These are phyloP conservation scores for Dryobates pubescens DNA, from an alignment of 2,797 vertebrate genomes.

Conservation along the genomic window DNA sequence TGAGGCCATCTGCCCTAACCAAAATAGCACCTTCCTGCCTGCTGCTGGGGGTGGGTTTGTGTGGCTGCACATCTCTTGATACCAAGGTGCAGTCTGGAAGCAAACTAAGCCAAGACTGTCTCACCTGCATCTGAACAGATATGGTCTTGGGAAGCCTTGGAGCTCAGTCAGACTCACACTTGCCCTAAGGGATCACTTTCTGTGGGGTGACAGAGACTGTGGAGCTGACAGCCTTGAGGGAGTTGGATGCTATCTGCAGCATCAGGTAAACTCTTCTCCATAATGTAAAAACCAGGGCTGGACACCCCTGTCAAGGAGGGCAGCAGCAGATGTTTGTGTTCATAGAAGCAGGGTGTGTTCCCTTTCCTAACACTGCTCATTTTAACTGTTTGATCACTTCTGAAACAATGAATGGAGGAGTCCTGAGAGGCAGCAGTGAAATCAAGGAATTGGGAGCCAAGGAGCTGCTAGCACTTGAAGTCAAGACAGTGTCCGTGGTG, in stretches of 20 bases:
- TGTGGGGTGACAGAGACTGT: not conserved
- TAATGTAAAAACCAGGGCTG: not conserved
- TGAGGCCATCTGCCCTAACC: not conserved
- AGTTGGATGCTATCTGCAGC: not conserved
- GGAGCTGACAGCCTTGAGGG: not conserved
- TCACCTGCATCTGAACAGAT: not conserved
- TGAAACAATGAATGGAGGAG: accelerated
- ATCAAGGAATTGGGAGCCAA: not conserved
- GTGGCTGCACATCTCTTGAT: not conserved
- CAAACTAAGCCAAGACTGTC: too few relatives aligned
- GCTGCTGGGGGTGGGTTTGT: not conserved
- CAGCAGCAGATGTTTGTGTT: not conserved
- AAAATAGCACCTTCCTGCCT: not conserved
- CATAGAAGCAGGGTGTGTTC: not conserved
- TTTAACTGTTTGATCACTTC: not conserved
- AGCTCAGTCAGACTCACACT: not conserved
- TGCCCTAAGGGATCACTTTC: not conserved
- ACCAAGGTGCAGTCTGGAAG: not conserved
- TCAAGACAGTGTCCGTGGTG: not conserved
- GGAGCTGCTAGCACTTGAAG: not conserved
- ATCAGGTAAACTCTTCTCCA: not conserved
- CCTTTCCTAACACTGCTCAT: not conserved
- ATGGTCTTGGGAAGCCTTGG: accelerated
- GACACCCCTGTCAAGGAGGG: not conserved
- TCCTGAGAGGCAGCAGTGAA: not conserved